Base-by-base conservation (phyloP, 2,797 vertebrate genomes). In the Semotilus atromaculatus region DNA sequence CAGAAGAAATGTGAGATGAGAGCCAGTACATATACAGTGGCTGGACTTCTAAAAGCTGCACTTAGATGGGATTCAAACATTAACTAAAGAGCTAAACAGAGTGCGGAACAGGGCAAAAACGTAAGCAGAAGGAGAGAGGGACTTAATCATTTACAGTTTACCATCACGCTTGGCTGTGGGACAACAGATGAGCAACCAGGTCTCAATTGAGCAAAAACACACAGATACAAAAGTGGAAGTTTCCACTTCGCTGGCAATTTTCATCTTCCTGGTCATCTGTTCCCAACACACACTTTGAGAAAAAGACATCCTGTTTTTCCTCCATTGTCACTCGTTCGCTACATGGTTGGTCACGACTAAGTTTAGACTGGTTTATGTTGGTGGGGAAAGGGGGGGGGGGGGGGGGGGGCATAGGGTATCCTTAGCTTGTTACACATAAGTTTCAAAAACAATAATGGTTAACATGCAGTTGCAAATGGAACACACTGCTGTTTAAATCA, bases 281-380 rank as follows among this genome's bases (percentile, higher is more conserved):
- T 97, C 96, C 94, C 90, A 94, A 97, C 95, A 96, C 96, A 97
- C 96, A 97, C 94, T 94, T 90, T 85, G 88, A 91, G 85, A 96
- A 94, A 97, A 98, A 97, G 90, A 97, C 97, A 98, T 99, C 98
- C 97, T 99, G 97, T 99, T 99, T 98, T 97, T 95, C 94, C 96
- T 96, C 96, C 91, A 97, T 96, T 98, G 96, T 97, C 97, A 97
- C 96, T 94, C 93, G 93, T 95, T 92, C 89, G 91, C 92, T 93
- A 89, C 91, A 92, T 75, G 83, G 88, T 89, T 92, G 93, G 92
- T 92, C 87, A 85, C 91, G 90, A 94, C 96, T 96, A 96, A 96
- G 93, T 96, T 96, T 96, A 96, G 94, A 93, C 82, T 89, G 45
- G 93, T 93, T 92, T 91, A 18, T 70, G 79, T 88, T 85, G 88